A percentile compares a stretch with the other conserved stretches of the same genome.
phyloP scores from a whole-genome alignment of 23 tunicate genomes.

The Botrylloides violaceus region DNA sequence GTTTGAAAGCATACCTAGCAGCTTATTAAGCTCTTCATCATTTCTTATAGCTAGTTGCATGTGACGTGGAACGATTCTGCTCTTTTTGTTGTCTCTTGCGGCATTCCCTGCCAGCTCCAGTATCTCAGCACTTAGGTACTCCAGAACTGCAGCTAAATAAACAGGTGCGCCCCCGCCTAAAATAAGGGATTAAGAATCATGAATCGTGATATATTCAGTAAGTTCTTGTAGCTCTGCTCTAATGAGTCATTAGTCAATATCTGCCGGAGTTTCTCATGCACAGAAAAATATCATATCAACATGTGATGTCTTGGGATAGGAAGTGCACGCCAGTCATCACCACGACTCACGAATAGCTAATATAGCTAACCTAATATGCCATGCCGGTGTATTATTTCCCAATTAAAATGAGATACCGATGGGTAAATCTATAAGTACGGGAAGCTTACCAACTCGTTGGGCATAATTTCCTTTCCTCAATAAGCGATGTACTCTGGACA shows the following conservation, averaged over 20 bases:
- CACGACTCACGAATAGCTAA: too few relatives aligned
- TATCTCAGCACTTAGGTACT: conserved; percentile 86
- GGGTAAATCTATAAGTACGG: background rate
- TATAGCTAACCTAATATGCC: too few relatives aligned
- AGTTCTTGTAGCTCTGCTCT: too few relatives aligned
- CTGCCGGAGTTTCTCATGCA: background rate
- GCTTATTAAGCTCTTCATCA: conserved; percentile 80
- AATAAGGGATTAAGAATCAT: background rate
- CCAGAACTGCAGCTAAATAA: conserved; percentile 81
- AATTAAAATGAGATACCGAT: background rate
- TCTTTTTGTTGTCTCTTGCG: conserved; percentile 79
- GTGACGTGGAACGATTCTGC: conserved; percentile 76
- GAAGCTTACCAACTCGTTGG: conserved; percentile 53
- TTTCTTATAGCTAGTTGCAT: conserved; percentile 84
- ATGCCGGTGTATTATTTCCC: too few relatives aligned
- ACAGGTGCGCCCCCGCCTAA: conserved; percentile 95
- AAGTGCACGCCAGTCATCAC: too few relatives aligned
- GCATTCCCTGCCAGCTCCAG: conserved; percentile 89
- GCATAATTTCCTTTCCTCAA: conserved; percentile 61
- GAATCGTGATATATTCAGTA: too few relatives aligned
- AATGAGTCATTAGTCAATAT: too few relatives aligned
- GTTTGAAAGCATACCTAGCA: conserved; percentile 24
- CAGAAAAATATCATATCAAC: too few relatives aligned
- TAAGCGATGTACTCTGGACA: conserved; percentile 69
- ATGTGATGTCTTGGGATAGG: too few relatives aligned